Conservation (phyloP, 2,113 vertebrate genomes). For the Xiphorhynchus elegans region DNA sequence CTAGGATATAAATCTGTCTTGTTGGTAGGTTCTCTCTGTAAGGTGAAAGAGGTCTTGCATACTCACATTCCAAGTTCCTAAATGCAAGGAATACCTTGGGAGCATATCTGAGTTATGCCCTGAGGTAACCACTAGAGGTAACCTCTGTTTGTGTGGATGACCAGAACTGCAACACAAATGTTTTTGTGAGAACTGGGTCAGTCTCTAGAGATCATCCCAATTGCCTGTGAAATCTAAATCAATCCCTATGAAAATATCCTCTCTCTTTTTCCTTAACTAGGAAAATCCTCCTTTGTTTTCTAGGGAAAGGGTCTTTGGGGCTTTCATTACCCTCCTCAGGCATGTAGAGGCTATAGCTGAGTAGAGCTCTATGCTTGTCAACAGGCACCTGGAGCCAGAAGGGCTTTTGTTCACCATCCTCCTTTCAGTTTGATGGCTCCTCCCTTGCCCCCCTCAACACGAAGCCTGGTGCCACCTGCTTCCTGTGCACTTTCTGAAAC, state of each 20-base stretch:
- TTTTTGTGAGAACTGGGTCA: not conserved
- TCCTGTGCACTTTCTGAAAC: rapidly evolving
- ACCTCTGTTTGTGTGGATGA: not conserved
- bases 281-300: not conserved
- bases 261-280: not conserved
- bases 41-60: not conserved
- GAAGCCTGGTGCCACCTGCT: not conserved
- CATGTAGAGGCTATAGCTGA: not conserved
- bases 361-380: not conserved
- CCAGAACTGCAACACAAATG: not conserved
- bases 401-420: not conserved
- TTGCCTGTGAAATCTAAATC: not conserved
- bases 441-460: not conserved
- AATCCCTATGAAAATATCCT: not conserved
- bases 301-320: not conserved
- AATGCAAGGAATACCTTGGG: not conserved
- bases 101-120: not conserved
- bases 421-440: not conserved
- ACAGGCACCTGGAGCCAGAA: not conserved
- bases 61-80: not conserved
- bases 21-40: not conserved
- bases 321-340: not conserved
- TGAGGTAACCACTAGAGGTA: not conserved
- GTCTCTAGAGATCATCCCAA: rapidly evolving
- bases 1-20: not conserved